A percentile compares a stretch with the other conserved stretches of the same genome.
Conservation (phyloP, 2,797 vertebrate genomes). For the Sebastes aleutianus region DNA sequence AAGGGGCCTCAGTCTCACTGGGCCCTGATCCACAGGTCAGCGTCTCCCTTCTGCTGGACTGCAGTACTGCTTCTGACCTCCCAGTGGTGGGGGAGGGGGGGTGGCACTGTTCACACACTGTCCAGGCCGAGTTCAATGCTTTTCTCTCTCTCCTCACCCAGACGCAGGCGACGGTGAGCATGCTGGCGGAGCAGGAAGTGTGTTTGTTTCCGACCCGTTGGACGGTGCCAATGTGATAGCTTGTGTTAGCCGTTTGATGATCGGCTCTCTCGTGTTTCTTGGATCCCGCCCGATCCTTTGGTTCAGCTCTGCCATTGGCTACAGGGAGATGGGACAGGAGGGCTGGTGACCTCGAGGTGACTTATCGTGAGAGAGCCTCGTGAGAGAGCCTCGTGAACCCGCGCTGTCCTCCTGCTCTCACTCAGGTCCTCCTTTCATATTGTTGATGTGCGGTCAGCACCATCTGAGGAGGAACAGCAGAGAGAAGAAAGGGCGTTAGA, state of each 20-base stretch:
- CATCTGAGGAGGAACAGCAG: slow-evolving; percentile 80
- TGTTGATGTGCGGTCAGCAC: slow-evolving; percentile 96
- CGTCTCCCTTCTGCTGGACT: slow-evolving; percentile 29
- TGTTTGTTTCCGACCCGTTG: slow-evolving; percentile 38
- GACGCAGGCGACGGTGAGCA: slow-evolving; percentile 29
- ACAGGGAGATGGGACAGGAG: slow-evolving; percentile 56
- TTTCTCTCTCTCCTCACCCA: slow-evolving; percentile 30
- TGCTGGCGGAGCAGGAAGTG: slow-evolving; percentile 56
- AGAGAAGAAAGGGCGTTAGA: neutral
- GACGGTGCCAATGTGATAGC: slow-evolving; percentile 56
- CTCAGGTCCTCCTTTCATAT: slow-evolving; percentile 85
- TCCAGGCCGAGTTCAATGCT: slow-evolving; percentile 13
- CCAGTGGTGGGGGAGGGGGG: neutral
- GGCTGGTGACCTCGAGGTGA: slow-evolving; percentile 66
- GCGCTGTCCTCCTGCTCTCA: slow-evolving; percentile 75
- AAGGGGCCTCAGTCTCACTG: slow-evolving; percentile 28
- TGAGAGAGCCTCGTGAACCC: slow-evolving; percentile 78
- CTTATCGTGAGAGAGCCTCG: slow-evolving; percentile 66
- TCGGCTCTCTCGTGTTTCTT: slow-evolving; percentile 53
- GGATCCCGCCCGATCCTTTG: slow-evolving; percentile 60
- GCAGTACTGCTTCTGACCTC: slow-evolving; percentile 31
- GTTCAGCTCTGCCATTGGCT: slow-evolving; percentile 72
- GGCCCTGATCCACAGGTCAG: slow-evolving; percentile 39
- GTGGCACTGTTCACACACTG: slow-evolving; percentile 39
- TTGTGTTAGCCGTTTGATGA: slow-evolving; percentile 56